phyloP scores from a whole-genome alignment of 2,113 vertebrate genomes.

The Ploceus nigricollis region DNA sequence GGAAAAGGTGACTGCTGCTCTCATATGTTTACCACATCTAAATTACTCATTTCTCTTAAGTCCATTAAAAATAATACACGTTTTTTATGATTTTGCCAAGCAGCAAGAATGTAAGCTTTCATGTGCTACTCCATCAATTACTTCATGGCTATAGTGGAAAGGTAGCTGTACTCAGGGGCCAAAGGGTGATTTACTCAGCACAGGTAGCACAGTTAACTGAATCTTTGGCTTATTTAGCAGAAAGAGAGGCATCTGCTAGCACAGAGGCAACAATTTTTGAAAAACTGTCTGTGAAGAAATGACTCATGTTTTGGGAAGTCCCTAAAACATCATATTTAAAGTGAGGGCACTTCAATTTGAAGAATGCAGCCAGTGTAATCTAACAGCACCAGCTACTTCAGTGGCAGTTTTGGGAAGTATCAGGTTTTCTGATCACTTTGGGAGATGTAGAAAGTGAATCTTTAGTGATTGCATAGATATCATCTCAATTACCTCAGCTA shows the following conservation, averaged over 20 bases:
- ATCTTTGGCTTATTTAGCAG: not conserved
- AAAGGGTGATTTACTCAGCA: conserved; percentile 9
- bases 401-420: not conserved
- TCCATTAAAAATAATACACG: conserved; percentile 46
- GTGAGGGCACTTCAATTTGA: not conserved
- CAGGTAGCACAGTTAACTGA: not conserved
- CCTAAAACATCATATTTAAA: not conserved
- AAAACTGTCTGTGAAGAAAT: conserved; percentile 20
- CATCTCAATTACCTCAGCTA: not conserved
- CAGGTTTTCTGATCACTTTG: not conserved
- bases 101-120: conserved; percentile 24
- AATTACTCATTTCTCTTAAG: conserved; percentile 2
- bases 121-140: conserved; percentile 43
- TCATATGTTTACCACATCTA: conserved; percentile 44
- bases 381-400: not conserved
- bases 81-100: conserved; percentile 41
- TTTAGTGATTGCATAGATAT: not conserved
- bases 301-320: not conserved
- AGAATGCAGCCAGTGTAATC: not conserved
- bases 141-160: conserved; percentile 19
- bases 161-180: not conserved
- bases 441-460: not conserved
- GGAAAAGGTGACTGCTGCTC: not conserved
- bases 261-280: not conserved
- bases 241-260: not conserved